Base-by-base conservation (phyloP, 2,797 vertebrate genomes). In the Falco concolor region DNA sequence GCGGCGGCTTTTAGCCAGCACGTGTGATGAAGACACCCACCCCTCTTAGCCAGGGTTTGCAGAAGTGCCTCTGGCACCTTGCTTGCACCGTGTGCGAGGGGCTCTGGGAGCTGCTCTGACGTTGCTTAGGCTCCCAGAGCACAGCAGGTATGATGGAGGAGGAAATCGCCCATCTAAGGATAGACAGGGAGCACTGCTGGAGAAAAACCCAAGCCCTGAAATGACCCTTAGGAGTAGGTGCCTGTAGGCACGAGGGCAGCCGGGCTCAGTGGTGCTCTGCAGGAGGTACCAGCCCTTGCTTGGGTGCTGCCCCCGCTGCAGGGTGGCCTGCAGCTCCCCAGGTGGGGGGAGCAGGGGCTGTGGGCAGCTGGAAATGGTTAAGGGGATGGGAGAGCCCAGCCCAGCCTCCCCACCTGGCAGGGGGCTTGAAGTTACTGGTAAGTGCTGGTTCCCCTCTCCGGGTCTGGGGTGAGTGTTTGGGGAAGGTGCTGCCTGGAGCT, bases 381-480 rank as follows among this genome's bases (percentile, higher is more conserved):
- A 1, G 0, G 13, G 14, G 20, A 1, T 13, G 72, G 32, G 8
- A 21, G 5, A 52, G 15, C 42, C 20, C 30, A 30, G 13, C 23
- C 9, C 7, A 5, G 24, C 18, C 9, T 10, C 20, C 45, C 6
- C 64, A 67, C 20, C 59, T 69, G 88, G 54, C 32, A 23, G 18
- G 3, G 32, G 36, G 14, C 0, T 25, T 11, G 6, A 16, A 42
- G 13, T 4, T 14, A 6, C 52, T 24, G 45, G 9, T 0, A 20
- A 42, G 28, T 2, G 4, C 32, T 1, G 1, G 1, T 8, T 40
- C 11, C 2, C 0, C 3, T 6, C 2, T 1, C 5, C 1, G 32
- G 2, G 1, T 8, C 5, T 2, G 32, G 2, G 1, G 10, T 52
- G 0, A 3, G 0, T 1, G 13, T 2, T 2, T 8, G 24, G 13